Base-by-base conservation (phyloP, 1,140 invertebrate species). In the Palaemon carinicauda region DNA sequence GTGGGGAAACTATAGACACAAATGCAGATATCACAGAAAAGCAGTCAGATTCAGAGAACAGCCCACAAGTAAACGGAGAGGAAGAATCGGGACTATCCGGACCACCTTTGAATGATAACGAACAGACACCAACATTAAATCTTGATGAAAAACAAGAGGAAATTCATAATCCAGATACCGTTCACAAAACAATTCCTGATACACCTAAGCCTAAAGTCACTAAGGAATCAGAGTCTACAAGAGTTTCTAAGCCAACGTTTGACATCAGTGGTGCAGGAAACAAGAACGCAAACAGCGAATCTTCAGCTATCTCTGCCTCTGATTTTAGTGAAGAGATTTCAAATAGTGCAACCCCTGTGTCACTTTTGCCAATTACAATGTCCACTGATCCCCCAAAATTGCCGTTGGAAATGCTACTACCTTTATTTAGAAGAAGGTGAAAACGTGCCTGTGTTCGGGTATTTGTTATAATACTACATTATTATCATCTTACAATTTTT, bases 351-450 rank as follows among this genome's bases (percentile, higher is more conserved):
- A 29, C 82, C 15, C 82, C 77, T 4, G 27, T 24, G 51, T 69
- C 77, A 19, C 41, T 73, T 51, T 52, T 60, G 4, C 50, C 75
- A 19, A 86, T 86, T 60, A 86, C 84, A 17, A 86, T 86, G 84
- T 75, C 84, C 7, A 86, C 84, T 14, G 84, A 80, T 50, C 4
- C 21, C 10, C 84, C 84, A 29, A 21, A 31, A 10, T 60, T 86
- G 24, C 84, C 84, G 0, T 21, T 86, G 21, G 84, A 86, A 31
- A 56, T 80, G 78, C 41, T 86, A n/a, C 19, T 86, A 50, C 84
- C 77, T 14, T 75, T 86, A 9, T 52, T n/a, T 41, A 31, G 24
- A 15, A 73, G 54, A 24, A 77, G 78, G 75, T 86, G 84, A 86
- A 69, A 50, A 10, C 3, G 51, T 21, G 19, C 33, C 75, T 79